phyloP scores from a whole-genome alignment of 2,113 vertebrate genomes.

The Tretioscincus oriximinensis region DNA sequence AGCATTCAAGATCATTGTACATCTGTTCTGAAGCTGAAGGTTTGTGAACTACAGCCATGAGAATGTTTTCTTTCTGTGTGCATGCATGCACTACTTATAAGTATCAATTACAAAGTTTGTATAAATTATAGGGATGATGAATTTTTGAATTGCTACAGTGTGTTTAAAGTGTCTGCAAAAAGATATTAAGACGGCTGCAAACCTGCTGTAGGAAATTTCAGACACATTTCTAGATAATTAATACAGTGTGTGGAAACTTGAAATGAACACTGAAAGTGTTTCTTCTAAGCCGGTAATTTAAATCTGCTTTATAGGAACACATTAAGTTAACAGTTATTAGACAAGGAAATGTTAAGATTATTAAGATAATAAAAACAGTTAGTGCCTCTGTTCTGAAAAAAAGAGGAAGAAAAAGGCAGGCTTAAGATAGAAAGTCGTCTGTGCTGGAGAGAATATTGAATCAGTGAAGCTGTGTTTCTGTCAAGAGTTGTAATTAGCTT shows the following conservation, averaged over 20 bases:
- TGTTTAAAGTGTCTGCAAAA: constrained; percentile 63
- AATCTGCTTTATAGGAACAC: constrained; percentile 72
- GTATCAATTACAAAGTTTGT: constrained; percentile 65
- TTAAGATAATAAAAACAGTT: constrained; percentile 75
- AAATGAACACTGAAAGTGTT: constrained; percentile 63
- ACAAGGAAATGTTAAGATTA: constrained; percentile 77
- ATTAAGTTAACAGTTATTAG: constrained; percentile 77
- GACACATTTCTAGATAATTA: constrained; percentile 77
- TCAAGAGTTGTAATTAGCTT: constrained; percentile 45
- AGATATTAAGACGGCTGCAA: constrained; percentile 69
- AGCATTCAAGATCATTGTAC: constrained; percentile 23
- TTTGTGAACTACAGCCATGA: constrained; percentile 52
- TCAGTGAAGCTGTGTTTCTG: constrained; percentile 35
- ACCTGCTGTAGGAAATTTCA: constrained; percentile 71
- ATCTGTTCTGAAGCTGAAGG: constrained; percentile 50
- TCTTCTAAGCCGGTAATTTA: constrained; percentile 76
- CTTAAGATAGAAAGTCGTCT: constrained; percentile 43
- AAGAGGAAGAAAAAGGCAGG: constrained; percentile 11
- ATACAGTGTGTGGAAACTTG: constrained; percentile 73
- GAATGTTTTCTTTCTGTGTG: constrained; percentile 57
- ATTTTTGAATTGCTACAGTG: constrained; percentile 53
- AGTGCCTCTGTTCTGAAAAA: constrained; percentile 51
- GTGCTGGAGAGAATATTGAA: constrained; percentile 37
- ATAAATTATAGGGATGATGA: constrained; percentile 69
- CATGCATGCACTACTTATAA: constrained; percentile 62